These are phyloP conservation scores for Leptoclinus maculatus DNA, from an alignment of 2,797 vertebrate genomes.

Conservation along the genomic window DNA sequence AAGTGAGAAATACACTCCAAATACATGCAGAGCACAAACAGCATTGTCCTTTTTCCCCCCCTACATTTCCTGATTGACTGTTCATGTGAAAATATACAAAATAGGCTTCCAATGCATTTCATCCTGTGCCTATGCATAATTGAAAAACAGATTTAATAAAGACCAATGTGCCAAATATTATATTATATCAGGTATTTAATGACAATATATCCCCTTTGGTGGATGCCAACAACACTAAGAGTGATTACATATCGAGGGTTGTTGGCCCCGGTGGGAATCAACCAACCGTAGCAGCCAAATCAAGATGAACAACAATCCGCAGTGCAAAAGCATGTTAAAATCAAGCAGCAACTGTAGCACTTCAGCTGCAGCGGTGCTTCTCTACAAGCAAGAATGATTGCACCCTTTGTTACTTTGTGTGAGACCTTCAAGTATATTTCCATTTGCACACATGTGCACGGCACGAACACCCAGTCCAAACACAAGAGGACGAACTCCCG, in stretches of 20 bases:
- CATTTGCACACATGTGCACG: constrained; percentile 4
- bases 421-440: constrained; percentile 30
- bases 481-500: constrained; percentile 27
- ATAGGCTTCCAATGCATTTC: constrained; percentile 8
- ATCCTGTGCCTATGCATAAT: background rate
- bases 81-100: constrained; percentile 4
- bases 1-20: background rate
- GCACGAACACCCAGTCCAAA: constrained; percentile 12
- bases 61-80: background rate
- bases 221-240: constrained; percentile 9
- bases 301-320: constrained; percentile 48
- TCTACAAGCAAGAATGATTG: constrained; percentile 37
- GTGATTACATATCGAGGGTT: constrained; percentile 37
- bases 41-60: background rate
- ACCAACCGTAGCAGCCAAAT: constrained; percentile 40
- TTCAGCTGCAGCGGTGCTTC: constrained; percentile 22
- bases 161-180: background rate
- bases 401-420: constrained; percentile 29
- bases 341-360: constrained; percentile 39
- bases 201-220: background rate
- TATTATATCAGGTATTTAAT: constrained; percentile 7
- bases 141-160: constrained; percentile 4
- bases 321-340: constrained; percentile 38
- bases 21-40: background rate
- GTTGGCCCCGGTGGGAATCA: constrained; percentile 25